Evolutionary conservation across 1,140 invertebrate genomes (phyloP), one percentile per base, ranked within the genome.

Genomic region (Heliconius himera): DNA sequence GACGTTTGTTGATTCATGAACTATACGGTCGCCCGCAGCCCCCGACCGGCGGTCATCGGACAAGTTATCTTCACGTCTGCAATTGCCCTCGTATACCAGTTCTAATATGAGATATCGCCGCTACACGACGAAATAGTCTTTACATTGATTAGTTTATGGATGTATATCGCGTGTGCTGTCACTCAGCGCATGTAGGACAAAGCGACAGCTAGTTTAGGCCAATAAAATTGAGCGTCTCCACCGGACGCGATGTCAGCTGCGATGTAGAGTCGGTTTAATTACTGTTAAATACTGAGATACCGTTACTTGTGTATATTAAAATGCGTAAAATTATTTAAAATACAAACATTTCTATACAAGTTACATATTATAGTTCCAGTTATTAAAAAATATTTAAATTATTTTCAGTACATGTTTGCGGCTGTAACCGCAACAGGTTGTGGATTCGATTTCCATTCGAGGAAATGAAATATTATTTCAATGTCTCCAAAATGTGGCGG

Each of bases 181-280:
- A 13, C 41, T 5, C 16, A 1, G 2, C 22, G 6, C 9, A 82
- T 76, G 51, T 84, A 76, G 83, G 80, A 79, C 82, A 80, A 78
- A 71, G 73, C 60, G 81, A 81, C 78, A 81, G 77, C 72, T 77
- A 38, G 75, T 79, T 80, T 83, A 77, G 73, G 76, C 78, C 77
- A 84, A 82, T 82, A 79, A 82, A 79, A 84, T 75, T 78, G 72
- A 79, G 81, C 77, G 83, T 81, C 83, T 81, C 70, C 60, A 73
- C 51, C 81, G 83, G 81, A 84, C 78, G 81, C 51, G 20, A 8
- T 22, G 60, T 51, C 70, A 51, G 46, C 56, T 29, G 56, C 66
- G 26, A 70, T 38, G 66, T 26, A 4, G 60, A 60, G 49, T 60
- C 56, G 36, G 60, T 49, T 60, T 76, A 70, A 76, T 76, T 76